Percentiles rank a stretch among this genome's conserved stretches.
Conservation (phyloP, 2,113 vertebrate species). For the Triplophysa tibetana region DNA sequence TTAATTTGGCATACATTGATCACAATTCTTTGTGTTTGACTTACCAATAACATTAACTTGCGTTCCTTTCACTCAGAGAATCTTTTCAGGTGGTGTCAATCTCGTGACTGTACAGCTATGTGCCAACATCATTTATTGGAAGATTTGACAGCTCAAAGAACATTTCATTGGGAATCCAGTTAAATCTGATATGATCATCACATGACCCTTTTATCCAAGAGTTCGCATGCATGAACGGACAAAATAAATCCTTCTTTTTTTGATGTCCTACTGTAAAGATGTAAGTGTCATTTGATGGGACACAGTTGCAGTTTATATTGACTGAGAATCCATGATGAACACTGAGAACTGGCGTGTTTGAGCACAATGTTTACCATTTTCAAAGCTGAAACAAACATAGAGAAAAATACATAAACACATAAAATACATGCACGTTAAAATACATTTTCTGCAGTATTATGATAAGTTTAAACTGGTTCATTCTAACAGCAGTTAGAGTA, state of each 20-base stretch:
- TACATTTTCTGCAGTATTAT: too few species aligned
- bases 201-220: neutral
- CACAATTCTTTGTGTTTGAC: neutral
- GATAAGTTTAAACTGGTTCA: too few species aligned
- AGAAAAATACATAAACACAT: too few species aligned
- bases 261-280: neutral
- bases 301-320: constrained; percentile 33
- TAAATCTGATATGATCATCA: constrained; percentile 1
- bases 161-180: constrained; percentile 34
- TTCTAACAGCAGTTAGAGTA: too few species aligned
- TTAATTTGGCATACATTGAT: neutral
- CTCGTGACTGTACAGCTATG: constrained; percentile 33
- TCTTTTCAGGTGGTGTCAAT: neutral
- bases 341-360: neutral
- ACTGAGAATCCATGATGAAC: constrained; percentile 17
- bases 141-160: constrained; percentile 38
- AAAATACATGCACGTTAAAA: too few species aligned
- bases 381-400: too few species aligned
- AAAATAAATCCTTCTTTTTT: neutral
- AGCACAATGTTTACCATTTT: too few species aligned
- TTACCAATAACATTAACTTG: constrained; percentile 45
- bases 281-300: neutral
- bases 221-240: neutral
- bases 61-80: neutral
- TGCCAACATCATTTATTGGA: constrained; percentile 25